Evolutionary conservation across 2,888 invertebrate species (phyloP), one percentile per base, ranked within the genome.

Genomic region (Rhogogaster chlorosoma): DNA sequence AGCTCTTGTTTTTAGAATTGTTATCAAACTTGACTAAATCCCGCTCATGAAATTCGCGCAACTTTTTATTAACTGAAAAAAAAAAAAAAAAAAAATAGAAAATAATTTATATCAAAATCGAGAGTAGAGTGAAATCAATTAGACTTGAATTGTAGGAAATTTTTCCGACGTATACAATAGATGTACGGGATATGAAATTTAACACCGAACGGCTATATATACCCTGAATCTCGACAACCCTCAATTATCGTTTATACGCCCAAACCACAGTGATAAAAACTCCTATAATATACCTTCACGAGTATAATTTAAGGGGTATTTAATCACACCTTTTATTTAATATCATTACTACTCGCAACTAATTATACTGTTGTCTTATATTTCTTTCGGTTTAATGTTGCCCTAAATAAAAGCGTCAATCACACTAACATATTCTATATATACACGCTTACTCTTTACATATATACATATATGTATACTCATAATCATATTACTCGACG

Each of bases 241-340:
- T 32, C 32, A 70, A 70, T 70, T 70, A 70, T 70, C 36, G 70
- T 70, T 36, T 70, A n/a, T 70, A 70, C n/a, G n/a, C 61, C 12
- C 61, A 26, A 26, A 26, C 26, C 26, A 61, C 26, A 61, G n/a
- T 36, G 36, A 70, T 70, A n/a, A n/a, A 70, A 32, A 36, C 36
- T 70, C 10, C 29, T 36, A 29, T 29, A 67, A 67, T 36, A 18
- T 32, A 36, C 7, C 32, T 6, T 36, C 36, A 38, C 0, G n/a
- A 26, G 70, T 61, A 61, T 61, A 70, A 36, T 70, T 70, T 29
- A 18, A 61, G 26, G 12, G 70, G 29, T 36, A 70, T 70, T 70
- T 70, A 70, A 70, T 70, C 70, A 32, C 36, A 70, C 36, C 70
- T 70, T 36, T 32, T 36, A 70, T 70, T 70, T 70, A 70, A 26